These are phyloP conservation scores for Anhinga rufa DNA, from an alignment of 2,113 vertebrate genomes.

Conservation along the genomic window DNA sequence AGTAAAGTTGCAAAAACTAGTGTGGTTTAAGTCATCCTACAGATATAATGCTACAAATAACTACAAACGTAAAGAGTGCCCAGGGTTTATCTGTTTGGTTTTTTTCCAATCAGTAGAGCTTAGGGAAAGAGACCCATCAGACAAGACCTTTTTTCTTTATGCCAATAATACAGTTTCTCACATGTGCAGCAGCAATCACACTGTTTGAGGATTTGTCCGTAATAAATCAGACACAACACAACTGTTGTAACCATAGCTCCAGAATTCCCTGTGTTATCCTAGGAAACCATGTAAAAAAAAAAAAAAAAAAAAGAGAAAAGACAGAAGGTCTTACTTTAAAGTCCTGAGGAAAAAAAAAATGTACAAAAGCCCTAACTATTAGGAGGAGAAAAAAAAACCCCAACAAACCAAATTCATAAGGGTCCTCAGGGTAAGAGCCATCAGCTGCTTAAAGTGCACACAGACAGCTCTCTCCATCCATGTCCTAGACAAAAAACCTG, in stretches of 20 bases:
- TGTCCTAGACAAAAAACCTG: not conserved
- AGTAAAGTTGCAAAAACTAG: constrained; percentile 25
- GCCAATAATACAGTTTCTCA: not conserved
- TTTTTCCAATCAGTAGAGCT: not conserved
- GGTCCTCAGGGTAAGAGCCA: not conserved
- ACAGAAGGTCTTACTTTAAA: constrained; percentile 4
- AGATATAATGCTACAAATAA: not conserved
- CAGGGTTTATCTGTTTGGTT: not conserved
- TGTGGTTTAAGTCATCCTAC: not conserved
- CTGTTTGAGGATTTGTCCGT: not conserved
- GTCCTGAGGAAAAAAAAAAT: not conserved
- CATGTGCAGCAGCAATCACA: not conserved
- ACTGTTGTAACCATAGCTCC: not conserved
- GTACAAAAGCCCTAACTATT: not conserved
- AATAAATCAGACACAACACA: not conserved
- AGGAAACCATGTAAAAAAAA: not conserved
- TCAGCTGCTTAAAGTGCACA: constrained; percentile 39
- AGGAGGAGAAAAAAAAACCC: not conserved
- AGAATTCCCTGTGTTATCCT: constrained; percentile 16
- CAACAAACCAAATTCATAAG: not conserved
- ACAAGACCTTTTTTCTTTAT: not conserved
- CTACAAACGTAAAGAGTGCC: not conserved
- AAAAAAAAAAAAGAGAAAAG: not conserved
- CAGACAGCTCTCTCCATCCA: not conserved
- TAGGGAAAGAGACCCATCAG: not conserved